Conservation (phyloP, 1,140 invertebrate species). For the Drosophila funebris region DNA sequence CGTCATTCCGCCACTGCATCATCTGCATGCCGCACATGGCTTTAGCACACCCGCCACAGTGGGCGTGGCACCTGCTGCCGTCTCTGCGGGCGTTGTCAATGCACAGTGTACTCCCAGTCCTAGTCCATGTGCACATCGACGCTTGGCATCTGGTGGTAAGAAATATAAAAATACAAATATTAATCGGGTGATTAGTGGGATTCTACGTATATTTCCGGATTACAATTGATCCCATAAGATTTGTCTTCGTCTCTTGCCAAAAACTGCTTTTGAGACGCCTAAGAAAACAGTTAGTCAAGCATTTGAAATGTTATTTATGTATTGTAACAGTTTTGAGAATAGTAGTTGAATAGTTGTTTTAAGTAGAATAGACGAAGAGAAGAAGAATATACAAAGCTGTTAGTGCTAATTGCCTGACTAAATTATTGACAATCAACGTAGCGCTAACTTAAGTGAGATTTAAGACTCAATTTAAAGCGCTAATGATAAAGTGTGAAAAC, state of each 20-base stretch:
- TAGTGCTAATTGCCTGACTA: too few relatives aligned
- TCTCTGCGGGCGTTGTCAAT: slow-evolving; percentile 35
- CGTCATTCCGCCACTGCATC: slow-evolving; percentile 65
- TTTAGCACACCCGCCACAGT: slow-evolving; percentile 48
- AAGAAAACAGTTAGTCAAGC: background rate
- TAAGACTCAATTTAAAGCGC: too few relatives aligned
- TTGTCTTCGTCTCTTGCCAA: background rate
- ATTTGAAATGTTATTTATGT: background rate
- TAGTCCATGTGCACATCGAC: slow-evolving; percentile 87
- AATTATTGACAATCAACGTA: too few relatives aligned
- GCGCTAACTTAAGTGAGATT: too few relatives aligned
- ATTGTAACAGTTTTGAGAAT: too few relatives aligned
- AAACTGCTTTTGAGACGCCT: background rate
- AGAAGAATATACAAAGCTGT: too few relatives aligned
- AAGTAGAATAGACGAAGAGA: too few relatives aligned
- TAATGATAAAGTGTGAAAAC: too few relatives aligned
- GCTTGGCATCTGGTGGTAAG: slow-evolving; percentile 86
- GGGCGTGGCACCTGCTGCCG: slow-evolving; percentile 17
- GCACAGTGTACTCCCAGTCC: slow-evolving; percentile 71
- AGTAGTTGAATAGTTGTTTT: too few relatives aligned
- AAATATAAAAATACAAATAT: background rate
- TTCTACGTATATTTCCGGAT: background rate
- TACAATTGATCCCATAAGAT: background rate
- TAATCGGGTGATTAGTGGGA: background rate
- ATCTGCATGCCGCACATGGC: slow-evolving; percentile 64